A percentile compares a stretch with the other conserved stretches of the same genome.
These are phyloP conservation scores for Phengaris alcon DNA, from an alignment of 2,888 invertebrate genomes.

Conservation along the genomic window DNA sequence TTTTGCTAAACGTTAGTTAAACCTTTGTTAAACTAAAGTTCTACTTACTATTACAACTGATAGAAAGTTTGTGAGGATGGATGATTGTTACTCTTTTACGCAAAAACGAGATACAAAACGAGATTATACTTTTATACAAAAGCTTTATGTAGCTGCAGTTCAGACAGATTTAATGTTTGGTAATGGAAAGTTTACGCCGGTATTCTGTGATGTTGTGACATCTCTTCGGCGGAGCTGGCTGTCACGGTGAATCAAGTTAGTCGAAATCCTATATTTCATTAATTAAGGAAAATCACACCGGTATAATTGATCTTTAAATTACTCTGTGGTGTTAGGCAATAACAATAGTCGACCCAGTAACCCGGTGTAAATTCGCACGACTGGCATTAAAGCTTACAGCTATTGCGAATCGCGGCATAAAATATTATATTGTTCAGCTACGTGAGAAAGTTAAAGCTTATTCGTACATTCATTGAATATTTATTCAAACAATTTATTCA, in stretches of 20 bases:
- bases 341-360: neutral
- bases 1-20: neutral
- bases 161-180: too few species aligned
- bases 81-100: too few species aligned
- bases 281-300: neutral
- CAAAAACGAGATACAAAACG: too few species aligned
- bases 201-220: too few species aligned
- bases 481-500: neutral
- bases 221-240: too few species aligned
- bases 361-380: constrained; percentile 8
- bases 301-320: neutral
- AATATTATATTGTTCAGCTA: constrained; percentile 19
- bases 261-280: too few species aligned
- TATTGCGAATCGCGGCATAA: neutral
- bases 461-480: neutral
- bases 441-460: neutral
- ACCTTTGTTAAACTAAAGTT: neutral
- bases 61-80: too few species aligned
- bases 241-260: too few species aligned
- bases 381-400: constrained; percentile 3
- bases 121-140: too few species aligned
- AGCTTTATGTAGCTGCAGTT: too few species aligned
- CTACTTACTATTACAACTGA: too few species aligned
- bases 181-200: too few species aligned
- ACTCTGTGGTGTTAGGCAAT: neutral